phyloP scores from a whole-genome alignment of 92 coral and sea anemone genomes.

The Ricordea florida region DNA sequence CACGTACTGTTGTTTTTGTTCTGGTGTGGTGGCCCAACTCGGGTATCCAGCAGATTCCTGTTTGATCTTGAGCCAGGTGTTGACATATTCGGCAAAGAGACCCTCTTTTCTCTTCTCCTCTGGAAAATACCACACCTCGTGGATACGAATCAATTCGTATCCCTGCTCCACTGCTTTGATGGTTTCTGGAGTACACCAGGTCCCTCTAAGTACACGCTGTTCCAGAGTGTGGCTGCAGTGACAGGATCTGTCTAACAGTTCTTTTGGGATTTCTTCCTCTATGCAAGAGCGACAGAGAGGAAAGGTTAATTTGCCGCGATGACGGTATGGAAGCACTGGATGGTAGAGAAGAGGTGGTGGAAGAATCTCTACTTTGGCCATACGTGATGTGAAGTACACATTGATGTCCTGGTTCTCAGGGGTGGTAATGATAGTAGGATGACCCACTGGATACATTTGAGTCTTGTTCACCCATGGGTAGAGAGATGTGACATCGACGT shows the following conservation, averaged over 20 bases:
- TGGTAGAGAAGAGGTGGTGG: neutral
- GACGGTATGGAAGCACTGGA: neutral
- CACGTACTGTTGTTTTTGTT: neutral
- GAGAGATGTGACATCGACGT: neutral
- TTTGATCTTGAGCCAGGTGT: neutral
- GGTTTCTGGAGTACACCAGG: conserved; percentile 1
- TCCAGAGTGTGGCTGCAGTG: neutral
- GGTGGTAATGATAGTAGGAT: neutral
- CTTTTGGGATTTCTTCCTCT: neutral
- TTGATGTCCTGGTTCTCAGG: neutral
- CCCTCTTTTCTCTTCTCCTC: neutral
- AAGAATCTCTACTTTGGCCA: neutral
- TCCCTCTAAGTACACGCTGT: neutral
- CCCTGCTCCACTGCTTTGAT: neutral
- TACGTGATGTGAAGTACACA: neutral
- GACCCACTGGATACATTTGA: neutral
- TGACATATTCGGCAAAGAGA: neutral
- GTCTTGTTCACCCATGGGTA: neutral
- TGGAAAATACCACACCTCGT: neutral
- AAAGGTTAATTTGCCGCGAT: neutral
- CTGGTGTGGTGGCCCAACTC: neutral
- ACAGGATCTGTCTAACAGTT: neutral
- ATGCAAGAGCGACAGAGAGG: neutral
- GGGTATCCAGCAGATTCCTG: neutral
- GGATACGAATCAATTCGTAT: neutral